phyloP scores from a whole-genome alignment of 2,888 invertebrate species.

The Lasioglossum calceatum region DNA sequence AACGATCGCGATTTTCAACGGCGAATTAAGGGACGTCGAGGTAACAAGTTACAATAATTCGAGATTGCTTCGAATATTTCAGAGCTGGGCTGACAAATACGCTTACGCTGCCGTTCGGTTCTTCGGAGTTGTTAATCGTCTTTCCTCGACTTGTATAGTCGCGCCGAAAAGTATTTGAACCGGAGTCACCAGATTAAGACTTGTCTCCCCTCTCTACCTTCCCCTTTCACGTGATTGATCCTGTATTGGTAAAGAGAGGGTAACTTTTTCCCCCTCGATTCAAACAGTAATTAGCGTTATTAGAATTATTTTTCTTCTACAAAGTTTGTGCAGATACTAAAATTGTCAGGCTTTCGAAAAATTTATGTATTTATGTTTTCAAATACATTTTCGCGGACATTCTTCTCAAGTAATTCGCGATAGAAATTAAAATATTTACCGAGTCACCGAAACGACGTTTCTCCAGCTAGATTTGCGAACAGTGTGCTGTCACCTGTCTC shows the following conservation, averaged over 20 bases:
- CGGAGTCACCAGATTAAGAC: no score
- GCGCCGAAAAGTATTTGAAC: neutral
- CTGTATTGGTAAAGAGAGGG: no score
- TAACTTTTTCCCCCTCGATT: no score
- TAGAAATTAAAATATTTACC: neutral
- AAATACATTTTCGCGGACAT: no score
- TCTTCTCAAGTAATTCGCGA: no score
- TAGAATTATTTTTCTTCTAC: neutral
- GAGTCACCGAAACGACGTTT: neutral
- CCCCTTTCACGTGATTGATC: no score
- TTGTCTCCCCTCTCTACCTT: no score
- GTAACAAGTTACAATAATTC: conserved; percentile 15
- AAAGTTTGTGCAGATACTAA: neutral
- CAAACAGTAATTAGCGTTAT: neutral
- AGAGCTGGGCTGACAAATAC: neutral
- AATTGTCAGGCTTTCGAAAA: neutral
- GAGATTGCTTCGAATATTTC: conserved; percentile 1
- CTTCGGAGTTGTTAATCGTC: neutral
- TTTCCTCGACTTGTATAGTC: neutral
- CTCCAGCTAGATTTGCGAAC: neutral
- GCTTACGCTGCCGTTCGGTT: neutral
- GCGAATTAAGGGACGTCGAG: conserved; percentile 11
- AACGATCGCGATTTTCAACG: conserved; percentile 4
- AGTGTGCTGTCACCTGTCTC: neutral
- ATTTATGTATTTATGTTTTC: neutral